Conservation (phyloP, 2,797 vertebrate genomes). For the Syngnathus acus region DNA sequence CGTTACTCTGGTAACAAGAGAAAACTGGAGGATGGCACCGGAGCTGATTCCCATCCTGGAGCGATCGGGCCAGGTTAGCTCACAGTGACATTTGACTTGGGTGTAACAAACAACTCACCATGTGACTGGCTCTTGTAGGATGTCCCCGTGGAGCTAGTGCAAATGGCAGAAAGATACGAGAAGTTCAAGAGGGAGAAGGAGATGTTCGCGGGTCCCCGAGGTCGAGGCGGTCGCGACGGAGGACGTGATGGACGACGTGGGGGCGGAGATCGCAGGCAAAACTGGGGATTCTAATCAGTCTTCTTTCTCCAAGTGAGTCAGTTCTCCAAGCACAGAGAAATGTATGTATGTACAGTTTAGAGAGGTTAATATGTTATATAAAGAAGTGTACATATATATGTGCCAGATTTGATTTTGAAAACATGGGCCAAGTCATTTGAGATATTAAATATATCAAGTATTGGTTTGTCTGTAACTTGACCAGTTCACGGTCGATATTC, state of each 20-base stretch:
- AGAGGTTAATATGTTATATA: background rate
- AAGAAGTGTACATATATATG: background rate
- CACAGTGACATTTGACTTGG: background rate
- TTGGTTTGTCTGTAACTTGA: background rate
- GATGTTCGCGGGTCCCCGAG: slow-evolving; percentile 13
- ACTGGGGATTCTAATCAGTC: slow-evolving; percentile 48
- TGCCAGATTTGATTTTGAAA: background rate
- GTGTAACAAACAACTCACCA: background rate
- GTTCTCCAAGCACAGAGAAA: no score
- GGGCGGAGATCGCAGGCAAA: slow-evolving; percentile 22
- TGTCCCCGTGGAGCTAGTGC: slow-evolving; percentile 78
- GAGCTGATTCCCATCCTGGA: slow-evolving; percentile 87
- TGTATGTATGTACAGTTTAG: background rate
- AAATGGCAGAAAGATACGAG: slow-evolving; percentile 87
- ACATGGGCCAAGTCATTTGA: no score
- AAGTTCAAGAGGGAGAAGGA: slow-evolving; percentile 69
- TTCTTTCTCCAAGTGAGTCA: background rate
- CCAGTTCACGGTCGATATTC: background rate
- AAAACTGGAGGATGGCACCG: slow-evolving; percentile 81
- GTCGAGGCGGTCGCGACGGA: slow-evolving; percentile 17
- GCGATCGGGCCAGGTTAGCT: slow-evolving; percentile 83
- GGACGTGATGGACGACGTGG: slow-evolving; percentile 18
- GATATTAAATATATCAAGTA: no score
- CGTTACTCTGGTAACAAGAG: slow-evolving; percentile 83
- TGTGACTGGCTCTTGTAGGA: slow-evolving; percentile 60